Conservation (phyloP, 1,140 invertebrate genomes). For the Tachypleus tridentatus region DNA sequence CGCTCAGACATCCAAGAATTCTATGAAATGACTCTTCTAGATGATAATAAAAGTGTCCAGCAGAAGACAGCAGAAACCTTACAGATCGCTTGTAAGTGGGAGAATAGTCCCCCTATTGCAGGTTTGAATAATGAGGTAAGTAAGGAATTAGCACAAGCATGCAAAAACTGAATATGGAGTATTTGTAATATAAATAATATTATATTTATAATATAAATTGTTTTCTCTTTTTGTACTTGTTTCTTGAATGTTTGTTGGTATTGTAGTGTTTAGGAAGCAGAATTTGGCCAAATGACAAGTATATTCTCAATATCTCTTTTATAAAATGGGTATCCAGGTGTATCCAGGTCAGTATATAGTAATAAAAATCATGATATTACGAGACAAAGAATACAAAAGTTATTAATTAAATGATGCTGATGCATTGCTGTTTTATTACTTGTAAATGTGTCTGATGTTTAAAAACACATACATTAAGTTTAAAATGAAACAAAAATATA, state of each 20-base stretch:
- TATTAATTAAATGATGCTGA: too few relatives aligned
- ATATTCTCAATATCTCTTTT: too few relatives aligned
- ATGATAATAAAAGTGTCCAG: slow-evolving; percentile 86
- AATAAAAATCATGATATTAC: too few relatives aligned
- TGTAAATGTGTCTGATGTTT: too few relatives aligned
- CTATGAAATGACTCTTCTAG: slow-evolving; percentile 89
- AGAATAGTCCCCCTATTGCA: slow-evolving; percentile 51
- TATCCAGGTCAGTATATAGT: too few relatives aligned
- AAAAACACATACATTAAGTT: too few relatives aligned
- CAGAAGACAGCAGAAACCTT: slow-evolving; percentile 92
- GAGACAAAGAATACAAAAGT: too few relatives aligned
- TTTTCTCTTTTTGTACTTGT: not conserved
- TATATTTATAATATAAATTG: not conserved
- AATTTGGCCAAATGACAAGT: too few relatives aligned
- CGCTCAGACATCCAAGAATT: slow-evolving; percentile 97
- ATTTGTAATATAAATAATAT: not conserved
- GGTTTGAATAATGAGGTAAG: slow-evolving; percentile 47
- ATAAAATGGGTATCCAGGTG: too few relatives aligned
- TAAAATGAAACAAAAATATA: too few relatives aligned
- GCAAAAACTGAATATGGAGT: not conserved
- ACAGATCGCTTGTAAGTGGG: slow-evolving; percentile 92
- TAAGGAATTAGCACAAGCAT: slow-evolving; percentile 17
- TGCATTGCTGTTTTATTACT: too few relatives aligned
- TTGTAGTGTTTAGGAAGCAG: too few relatives aligned
- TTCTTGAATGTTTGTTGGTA: not conserved